phyloP scores from a whole-genome alignment of 2,113 vertebrate genomes.

The Hyperopisus bebe region DNA sequence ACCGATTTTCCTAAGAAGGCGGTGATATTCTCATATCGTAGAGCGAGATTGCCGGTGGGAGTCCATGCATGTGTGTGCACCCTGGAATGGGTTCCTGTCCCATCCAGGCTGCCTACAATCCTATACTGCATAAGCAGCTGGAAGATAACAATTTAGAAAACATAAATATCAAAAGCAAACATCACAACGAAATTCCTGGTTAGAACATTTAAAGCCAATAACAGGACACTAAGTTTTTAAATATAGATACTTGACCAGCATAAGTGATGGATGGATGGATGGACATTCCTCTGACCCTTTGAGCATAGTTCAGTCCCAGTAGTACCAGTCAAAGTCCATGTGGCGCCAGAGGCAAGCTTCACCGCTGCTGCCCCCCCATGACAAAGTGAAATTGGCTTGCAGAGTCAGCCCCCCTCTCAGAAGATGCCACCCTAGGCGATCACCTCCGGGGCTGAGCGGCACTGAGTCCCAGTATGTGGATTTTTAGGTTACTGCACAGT shows the following conservation, averaged over 20 bases:
- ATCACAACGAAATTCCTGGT: neutral
- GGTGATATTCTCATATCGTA: neutral
- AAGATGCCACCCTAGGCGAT: neutral
- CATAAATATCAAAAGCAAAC: neutral
- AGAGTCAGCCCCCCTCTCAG: neutral
- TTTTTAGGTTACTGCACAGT: neutral
- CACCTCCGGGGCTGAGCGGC: neutral
- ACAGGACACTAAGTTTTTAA: neutral
- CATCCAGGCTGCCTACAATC: neutral
- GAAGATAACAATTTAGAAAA: neutral
- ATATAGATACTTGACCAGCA: neutral
- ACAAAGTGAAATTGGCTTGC: neutral
- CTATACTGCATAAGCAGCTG: neutral
- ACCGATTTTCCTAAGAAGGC: constrained; percentile 32
- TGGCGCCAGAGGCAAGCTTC: neutral
- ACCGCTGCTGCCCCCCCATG: neutral
- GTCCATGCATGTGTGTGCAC: neutral
- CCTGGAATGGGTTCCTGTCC: neutral
- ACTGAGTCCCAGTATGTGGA: neutral
- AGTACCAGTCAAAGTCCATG: neutral
- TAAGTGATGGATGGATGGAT: neutral
- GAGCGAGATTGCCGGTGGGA: neutral
- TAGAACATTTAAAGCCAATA: neutral
- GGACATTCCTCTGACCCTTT: neutral
- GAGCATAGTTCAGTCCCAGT: neutral